Conservation (phyloP, 2,888 invertebrate species). For the Allophyes oxyacanthae region DNA sequence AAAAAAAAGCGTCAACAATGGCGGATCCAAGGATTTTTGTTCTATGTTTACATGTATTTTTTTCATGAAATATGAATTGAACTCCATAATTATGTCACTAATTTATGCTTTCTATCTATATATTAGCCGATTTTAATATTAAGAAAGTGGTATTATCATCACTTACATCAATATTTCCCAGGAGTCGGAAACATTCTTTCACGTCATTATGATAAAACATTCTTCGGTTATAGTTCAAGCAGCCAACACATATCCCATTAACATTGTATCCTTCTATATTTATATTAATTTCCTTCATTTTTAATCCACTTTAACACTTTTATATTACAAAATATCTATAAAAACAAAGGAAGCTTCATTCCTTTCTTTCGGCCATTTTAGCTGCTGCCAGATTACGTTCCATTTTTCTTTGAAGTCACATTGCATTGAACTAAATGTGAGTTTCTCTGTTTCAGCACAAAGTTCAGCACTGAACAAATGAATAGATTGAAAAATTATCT, state of each 20-base stretch:
- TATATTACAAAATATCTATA: constrained; percentile 63
- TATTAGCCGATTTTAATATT: background rate
- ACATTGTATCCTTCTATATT: constrained; percentile 86
- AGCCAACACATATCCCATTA: constrained; percentile 84
- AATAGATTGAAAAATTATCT: too few species aligned
- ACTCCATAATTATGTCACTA: background rate
- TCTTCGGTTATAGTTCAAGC: constrained; percentile 81
- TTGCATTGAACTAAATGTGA: too few species aligned
- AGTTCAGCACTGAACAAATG: too few species aligned
- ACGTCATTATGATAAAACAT: constrained; percentile 76
- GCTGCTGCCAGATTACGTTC: constrained; percentile 14
- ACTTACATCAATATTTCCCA: constrained; percentile 83
- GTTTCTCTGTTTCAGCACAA: too few species aligned
- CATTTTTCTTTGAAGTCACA: constrained; percentile 12
- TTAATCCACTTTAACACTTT: constrained; percentile 40
- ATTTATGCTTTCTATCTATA: background rate
- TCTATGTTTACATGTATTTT: constrained; percentile 70
- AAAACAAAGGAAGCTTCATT: constrained; percentile 78
- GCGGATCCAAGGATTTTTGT: constrained; percentile 80
- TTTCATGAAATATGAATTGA: constrained; percentile 56
- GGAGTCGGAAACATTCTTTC: constrained; percentile 74
- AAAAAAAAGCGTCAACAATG: constrained; percentile 57
- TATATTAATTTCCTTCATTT: constrained; percentile 84
- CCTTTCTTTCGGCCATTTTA: constrained; percentile 84
- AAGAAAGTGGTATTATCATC: constrained; percentile 4